Percentiles rank a stretch among this genome's conserved stretches.
phyloP scores from a whole-genome alignment of 2,888 invertebrate genomes.

The Drosophila pullipes region DNA sequence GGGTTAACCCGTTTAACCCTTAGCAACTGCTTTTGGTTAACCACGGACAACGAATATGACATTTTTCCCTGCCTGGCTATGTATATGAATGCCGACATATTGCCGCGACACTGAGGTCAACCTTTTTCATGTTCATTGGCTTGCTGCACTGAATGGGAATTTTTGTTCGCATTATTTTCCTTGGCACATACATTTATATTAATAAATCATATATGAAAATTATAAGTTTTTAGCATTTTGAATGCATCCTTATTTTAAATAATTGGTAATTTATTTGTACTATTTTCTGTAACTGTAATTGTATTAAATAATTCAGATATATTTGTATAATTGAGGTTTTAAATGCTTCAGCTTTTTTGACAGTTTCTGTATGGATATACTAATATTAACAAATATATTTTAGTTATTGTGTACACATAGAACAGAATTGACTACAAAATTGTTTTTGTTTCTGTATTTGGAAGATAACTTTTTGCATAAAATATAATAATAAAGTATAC shows the following conservation, averaged over 20 bases:
- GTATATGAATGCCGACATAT: slow-evolving; percentile 56
- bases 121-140: slow-evolving; percentile 76
- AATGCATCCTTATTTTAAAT: neutral
- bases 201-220: slow-evolving; percentile 10
- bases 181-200: slow-evolving; percentile 9
- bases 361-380: neutral
- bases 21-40: slow-evolving; percentile 72
- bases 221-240: neutral
- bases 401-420: neutral
- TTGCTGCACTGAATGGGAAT: slow-evolving; percentile 28
- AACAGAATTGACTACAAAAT: neutral
- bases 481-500: neutral
- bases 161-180: slow-evolving; percentile 22
- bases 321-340: neutral
- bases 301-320: neutral
- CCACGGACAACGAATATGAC: slow-evolving; percentile 67
- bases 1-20: slow-evolving; percentile 78
- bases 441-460: neutral
- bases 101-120: slow-evolving; percentile 75
- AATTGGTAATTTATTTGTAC: neutral
- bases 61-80: slow-evolving; percentile 51
- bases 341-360: neutral
- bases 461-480: neutral
- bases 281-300: neutral
- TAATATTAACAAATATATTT: neutral